Base-by-base conservation (phyloP, 2,113 vertebrate species). In the Pavo muticus region DNA sequence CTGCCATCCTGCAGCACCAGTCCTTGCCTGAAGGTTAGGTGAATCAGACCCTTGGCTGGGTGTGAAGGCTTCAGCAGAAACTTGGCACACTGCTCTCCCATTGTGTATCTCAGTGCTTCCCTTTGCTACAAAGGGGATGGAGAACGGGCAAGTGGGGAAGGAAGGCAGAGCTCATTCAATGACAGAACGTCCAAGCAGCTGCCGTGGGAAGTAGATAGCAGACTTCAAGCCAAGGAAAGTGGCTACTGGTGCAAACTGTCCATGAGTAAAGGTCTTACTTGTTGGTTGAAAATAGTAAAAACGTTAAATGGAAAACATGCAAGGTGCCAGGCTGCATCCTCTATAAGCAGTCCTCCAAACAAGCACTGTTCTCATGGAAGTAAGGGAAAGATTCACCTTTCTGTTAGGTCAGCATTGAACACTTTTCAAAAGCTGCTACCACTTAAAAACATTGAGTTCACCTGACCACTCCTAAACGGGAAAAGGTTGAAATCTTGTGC, bases 21-120 rank as follows among this genome's bases (percentile, higher is more conserved):
- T 24, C 32, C 40, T 72, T 48, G 42, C 56, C 78, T 85, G 40
- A 63, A 44, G 21, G 30, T 83, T 44, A 60, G 50, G 84, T 64
- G 23, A 64, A 79, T 91, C 30, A 44, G 74, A 44, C 45, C 56
- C 68, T 93, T 93, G 86, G 14, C 45, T 69, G 70, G 30, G 52
- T 61, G 47, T 81, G 74, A 88, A 80, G 83, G 76, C 84, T 78
- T 91, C 14, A 16, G 61, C 35, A 77, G 75, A 91, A 92, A 92
- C 27, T 86, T 79, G 76, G 83, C 69, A 67, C 91, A 27, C 75
- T 35, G 12, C 44, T 48, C n/a, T 59, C 56, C 32, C 32, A n/a
- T 12, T 2, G 0, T 68, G 5, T 72, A 35, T 88, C 65, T 39
- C 44, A 56, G 0, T 59, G 29, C 47, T 75, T 84, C 70, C 90